These are phyloP conservation scores for Epinotia bilunana DNA, from an alignment of 2,888 invertebrate species.

Conservation along the genomic window DNA sequence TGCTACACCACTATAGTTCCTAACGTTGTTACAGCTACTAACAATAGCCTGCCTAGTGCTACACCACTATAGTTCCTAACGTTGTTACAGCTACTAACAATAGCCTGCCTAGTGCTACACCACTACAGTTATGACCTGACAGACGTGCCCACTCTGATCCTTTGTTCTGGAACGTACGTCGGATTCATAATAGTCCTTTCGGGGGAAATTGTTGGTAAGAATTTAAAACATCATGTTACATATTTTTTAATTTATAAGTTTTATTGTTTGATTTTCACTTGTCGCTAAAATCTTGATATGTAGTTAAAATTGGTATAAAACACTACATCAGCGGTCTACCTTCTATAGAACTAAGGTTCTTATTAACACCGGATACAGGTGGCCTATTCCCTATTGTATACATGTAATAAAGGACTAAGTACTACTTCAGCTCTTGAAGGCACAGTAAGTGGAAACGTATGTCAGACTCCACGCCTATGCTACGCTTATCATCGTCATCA, in stretches of 20 bases:
- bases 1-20: constrained; percentile 76
- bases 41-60: constrained; percentile 70
- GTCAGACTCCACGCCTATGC: no score
- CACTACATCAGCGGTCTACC: no score
- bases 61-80: constrained; percentile 62
- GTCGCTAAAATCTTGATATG: no score
- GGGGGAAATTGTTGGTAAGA: constrained; percentile 76
- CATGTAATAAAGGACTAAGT: no score
- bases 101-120: constrained; percentile 72
- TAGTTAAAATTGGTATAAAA: no score
- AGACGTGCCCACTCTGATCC: constrained; percentile 74
- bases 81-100: constrained; percentile 63
- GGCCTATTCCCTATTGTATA: no score
- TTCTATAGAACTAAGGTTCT: no score
- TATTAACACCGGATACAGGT: no score
- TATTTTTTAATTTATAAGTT: no score
- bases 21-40: constrained; percentile 60
- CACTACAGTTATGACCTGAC: constrained; percentile 79
- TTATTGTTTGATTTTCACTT: no score
- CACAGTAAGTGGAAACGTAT: no score
- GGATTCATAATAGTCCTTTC: constrained; percentile 76
- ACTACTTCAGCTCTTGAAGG: no score
- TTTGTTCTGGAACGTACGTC: constrained; percentile 77
- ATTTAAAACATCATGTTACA: background rate
- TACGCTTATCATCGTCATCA: background rate